Evolutionary conservation across 1,140 invertebrate species (phyloP).

Genomic region (Leptopilina clavipes): DNA sequence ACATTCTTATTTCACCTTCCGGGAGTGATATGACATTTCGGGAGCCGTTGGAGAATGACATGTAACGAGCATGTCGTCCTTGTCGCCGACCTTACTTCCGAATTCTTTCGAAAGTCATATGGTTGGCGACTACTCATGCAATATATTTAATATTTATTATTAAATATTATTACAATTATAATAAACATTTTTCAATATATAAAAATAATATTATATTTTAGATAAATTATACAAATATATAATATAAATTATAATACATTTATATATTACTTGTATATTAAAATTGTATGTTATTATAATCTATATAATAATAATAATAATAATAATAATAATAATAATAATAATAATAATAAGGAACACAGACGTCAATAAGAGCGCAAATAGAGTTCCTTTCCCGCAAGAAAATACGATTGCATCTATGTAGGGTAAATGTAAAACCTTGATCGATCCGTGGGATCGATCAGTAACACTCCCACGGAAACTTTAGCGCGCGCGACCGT

Average conservation of each 20-base stretch:
- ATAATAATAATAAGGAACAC: background rate
- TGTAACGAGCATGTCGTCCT: background rate
- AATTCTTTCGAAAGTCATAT: background rate
- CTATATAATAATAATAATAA: no score
- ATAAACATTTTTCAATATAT: no score
- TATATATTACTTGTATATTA: no score
- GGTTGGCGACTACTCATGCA: background rate
- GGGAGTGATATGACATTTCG: background rate
- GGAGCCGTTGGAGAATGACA: background rate
- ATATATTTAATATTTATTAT: no score
- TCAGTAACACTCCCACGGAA: slow-evolving; percentile 64
- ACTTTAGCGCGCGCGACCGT: slow-evolving; percentile 53
- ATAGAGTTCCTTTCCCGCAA: slow-evolving; percentile 50
- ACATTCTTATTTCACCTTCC: background rate
- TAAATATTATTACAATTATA: no score
- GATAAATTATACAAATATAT: no score
- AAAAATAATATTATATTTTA: no score
- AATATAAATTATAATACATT: no score
- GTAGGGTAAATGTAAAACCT: slow-evolving; percentile 59
- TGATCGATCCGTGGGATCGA: slow-evolving; percentile 67
- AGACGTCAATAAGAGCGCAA: slow-evolving; percentile 6
- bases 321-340: no score
- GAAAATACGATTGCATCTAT: slow-evolving; percentile 40
- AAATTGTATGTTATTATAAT: no score
- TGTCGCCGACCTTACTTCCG: slow-evolving; percentile 3